Evolutionary conservation across 1,140 invertebrate species (phyloP).

Genomic region (Drosophila malerkotliana): DNA sequence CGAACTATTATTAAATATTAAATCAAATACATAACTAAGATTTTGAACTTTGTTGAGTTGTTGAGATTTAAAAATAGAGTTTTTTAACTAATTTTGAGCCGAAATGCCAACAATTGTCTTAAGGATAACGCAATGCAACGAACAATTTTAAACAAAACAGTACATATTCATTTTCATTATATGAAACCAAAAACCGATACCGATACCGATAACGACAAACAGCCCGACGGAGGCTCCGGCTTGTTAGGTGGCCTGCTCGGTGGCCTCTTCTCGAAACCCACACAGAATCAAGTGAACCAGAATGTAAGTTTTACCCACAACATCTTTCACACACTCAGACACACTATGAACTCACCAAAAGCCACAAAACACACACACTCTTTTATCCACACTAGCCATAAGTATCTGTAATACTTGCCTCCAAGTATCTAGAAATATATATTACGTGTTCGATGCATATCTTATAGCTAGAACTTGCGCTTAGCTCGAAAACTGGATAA

Average conservation of each 20-base stretch:
- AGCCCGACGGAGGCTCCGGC: slow-evolving; percentile 82
- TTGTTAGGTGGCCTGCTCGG: slow-evolving; percentile 84
- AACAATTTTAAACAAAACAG: slow-evolving; percentile 81
- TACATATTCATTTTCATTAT: slow-evolving; percentile 83
- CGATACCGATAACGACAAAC: slow-evolving; percentile 50
- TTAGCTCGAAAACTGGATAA: slow-evolving; percentile 12
- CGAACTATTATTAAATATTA: slow-evolving; percentile 13
- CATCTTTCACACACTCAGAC: slow-evolving; percentile 63
- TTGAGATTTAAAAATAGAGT: slow-evolving; percentile 58
- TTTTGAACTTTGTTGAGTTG: slow-evolving; percentile 66
- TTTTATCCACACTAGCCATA: slow-evolving; percentile 32
- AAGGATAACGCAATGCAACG: slow-evolving; percentile 73
- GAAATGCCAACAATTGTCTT: slow-evolving; percentile 43
- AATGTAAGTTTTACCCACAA: slow-evolving; percentile 84
- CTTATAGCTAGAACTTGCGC: slow-evolving; percentile 18
- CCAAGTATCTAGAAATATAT: slow-evolving; percentile 43
- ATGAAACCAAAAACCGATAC: slow-evolving; percentile 67
- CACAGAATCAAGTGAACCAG: slow-evolving; percentile 83
- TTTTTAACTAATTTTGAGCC: slow-evolving; percentile 55
- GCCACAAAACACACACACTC: slow-evolving; percentile 7
- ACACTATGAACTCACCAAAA: not conserved
- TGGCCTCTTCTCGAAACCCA: slow-evolving; percentile 84
- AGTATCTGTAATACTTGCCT: slow-evolving; percentile 55
- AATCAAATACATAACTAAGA: slow-evolving; percentile 26
- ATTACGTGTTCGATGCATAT: slow-evolving; percentile 49